phyloP scores from a whole-genome alignment of 2,797 vertebrate species.

The Gastrophryne carolinensis region DNA sequence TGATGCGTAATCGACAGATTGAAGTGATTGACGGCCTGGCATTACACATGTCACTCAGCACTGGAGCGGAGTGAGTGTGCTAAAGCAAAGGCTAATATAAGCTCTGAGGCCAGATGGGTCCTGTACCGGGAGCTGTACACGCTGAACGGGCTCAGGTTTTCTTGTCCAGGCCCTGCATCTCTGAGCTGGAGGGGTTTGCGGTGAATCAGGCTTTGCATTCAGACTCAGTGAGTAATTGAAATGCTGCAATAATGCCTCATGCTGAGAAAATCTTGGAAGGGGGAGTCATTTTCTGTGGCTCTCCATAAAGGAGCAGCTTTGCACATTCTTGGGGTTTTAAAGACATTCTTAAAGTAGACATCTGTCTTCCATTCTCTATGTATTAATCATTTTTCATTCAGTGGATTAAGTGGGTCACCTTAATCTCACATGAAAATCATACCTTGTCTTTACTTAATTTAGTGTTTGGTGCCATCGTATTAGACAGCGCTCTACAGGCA shows the following conservation, averaged over 20 bases:
- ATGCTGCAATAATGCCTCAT: conserved; percentile 25
- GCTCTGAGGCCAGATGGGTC: neutral
- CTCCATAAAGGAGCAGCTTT: conserved; percentile 25
- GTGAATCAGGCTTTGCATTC: conserved; percentile 30
- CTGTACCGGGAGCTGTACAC: conserved; percentile 4
- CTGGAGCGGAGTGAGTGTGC: neutral
- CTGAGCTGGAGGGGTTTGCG: conserved; percentile 8
- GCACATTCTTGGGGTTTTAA: conserved; percentile 27
- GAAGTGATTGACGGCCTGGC: conserved; percentile 7
- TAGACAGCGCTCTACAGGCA: neutral
- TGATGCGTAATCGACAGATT: conserved; percentile 15
- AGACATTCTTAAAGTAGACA: conserved; percentile 14
- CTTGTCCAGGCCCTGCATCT: conserved; percentile 1
- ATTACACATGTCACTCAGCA: conserved; percentile 29
- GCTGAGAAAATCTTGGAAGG: conserved; percentile 36
- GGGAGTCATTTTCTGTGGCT: conserved; percentile 18
- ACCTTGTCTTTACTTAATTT: neutral
- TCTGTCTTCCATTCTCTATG: conserved; percentile 24
- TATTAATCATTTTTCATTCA: neutral
- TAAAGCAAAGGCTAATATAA: conserved; percentile 37
- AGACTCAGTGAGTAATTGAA: conserved; percentile 29
- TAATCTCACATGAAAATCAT: neutral
- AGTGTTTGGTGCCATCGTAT: neutral
- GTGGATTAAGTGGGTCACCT: conserved; percentile 11
- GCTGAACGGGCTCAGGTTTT: neutral